Evolutionary conservation across 2,797 vertebrate genomes (phyloP).

Genomic region (Hafferia zeledoni): DNA sequence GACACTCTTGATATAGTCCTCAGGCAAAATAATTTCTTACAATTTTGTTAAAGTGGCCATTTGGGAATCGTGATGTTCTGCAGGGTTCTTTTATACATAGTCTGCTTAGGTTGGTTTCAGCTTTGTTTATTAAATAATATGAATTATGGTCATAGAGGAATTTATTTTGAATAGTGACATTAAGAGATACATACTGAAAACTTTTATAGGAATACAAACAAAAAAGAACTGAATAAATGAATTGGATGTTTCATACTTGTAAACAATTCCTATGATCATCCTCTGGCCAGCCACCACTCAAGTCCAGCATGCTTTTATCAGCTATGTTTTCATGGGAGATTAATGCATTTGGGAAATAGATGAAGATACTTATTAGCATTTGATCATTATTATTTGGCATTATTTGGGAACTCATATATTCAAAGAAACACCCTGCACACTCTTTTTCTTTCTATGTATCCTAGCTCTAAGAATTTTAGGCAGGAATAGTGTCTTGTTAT

Average conservation of each 20-base stretch:
- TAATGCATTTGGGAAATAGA: not conserved
- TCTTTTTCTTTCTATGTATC: not conserved
- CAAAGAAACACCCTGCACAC: not conserved
- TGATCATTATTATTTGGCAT: not conserved
- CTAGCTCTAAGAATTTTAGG: not conserved
- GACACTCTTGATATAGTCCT: not conserved
- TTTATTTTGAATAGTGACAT: not conserved
- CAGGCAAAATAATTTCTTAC: not conserved
- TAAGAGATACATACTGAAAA: not conserved
- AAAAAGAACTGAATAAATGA: not conserved
- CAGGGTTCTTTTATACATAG: not conserved
- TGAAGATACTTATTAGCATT: not conserved
- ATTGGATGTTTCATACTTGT: not conserved
- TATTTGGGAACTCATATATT: not conserved
- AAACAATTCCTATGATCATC: not conserved
- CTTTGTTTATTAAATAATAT: conserved; percentile 12
- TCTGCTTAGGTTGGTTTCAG: not conserved
- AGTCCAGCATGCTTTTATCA: not conserved
- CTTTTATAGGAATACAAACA: not conserved
- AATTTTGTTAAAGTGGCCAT: not conserved
- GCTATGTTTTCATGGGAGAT: not conserved
- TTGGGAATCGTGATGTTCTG: not conserved
- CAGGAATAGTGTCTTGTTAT: not conserved
- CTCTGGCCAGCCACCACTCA: not conserved
- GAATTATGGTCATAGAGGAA: not conserved